Evolutionary conservation across 2,797 vertebrate genomes (phyloP).

Genomic region (Bovichtus variegatus): DNA sequence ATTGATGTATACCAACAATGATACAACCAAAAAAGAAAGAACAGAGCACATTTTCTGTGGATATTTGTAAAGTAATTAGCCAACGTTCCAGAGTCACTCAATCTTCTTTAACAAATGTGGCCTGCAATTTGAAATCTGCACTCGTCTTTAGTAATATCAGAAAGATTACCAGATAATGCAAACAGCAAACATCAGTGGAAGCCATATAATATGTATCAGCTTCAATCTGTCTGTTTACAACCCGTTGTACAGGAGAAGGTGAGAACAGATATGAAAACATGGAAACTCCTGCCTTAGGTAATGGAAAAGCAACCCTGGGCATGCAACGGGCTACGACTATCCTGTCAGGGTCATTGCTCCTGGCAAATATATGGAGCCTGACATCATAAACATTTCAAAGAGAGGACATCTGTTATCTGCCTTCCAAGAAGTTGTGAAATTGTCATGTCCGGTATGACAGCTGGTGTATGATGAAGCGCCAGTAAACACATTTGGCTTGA

Average conservation of each 20-base stretch:
- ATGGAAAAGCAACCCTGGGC: constrained; percentile 53
- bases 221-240: background rate
- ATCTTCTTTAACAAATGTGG: no score
- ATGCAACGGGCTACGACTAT: constrained; percentile 42
- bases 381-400: constrained; percentile 53
- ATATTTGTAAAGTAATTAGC: background rate
- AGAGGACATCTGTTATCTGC: constrained; percentile 59
- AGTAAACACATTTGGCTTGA: constrained; percentile 28
- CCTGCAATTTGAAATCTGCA: background rate
- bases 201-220: background rate
- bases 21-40: background rate
- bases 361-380: constrained; percentile 27
- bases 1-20: background rate
- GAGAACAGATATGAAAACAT: constrained; percentile 21
- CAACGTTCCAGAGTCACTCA: background rate
- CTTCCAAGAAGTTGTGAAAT: constrained; percentile 23
- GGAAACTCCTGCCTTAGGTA: constrained; percentile 31
- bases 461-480: constrained; percentile 33
- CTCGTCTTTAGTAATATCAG: background rate
- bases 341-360: constrained; percentile 42
- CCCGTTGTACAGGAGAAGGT: constrained; percentile 21
- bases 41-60: background rate
- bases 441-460: constrained; percentile 41
- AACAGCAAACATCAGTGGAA: background rate
- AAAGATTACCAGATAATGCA: background rate